phyloP scores from a whole-genome alignment of 2,888 invertebrate genomes.

The Lamellibrachia satsuma region DNA sequence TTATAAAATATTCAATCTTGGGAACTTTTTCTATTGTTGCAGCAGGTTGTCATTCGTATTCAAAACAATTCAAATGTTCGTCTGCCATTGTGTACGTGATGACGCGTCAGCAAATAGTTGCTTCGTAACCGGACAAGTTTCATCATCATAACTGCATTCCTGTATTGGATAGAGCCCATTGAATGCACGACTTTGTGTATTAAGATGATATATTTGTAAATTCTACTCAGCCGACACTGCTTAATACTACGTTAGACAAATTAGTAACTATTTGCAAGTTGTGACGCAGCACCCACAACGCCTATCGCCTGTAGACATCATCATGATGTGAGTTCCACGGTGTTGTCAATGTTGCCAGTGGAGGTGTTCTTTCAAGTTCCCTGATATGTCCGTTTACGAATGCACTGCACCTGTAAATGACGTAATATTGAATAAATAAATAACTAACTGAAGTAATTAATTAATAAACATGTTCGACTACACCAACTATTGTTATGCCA shows the following conservation, averaged over 20 bases:
- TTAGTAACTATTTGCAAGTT: conserved; percentile 5
- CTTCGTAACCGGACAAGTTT: no score
- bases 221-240: neutral
- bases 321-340: neutral
- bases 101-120: no score
- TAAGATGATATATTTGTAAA: neutral
- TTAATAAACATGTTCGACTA: neutral
- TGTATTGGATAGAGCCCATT: no score
- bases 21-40: no score
- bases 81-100: no score
- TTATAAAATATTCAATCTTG: no score
- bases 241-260: neutral
- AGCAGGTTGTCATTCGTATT: no score
- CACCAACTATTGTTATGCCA: neutral
- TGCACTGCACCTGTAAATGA: neutral
- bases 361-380: neutral
- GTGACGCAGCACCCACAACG: neutral
- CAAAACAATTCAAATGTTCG: no score
- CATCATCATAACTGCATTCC: no score
- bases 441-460: neutral
- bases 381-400: neutral
- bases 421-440: neutral
- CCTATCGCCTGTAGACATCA: neutral
- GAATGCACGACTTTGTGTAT: no score
- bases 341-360: neutral